Evolutionary conservation across 2,888 invertebrate species (phyloP), one percentile per base, ranked within the genome.

Genomic region (Holacanthella duospinosa): DNA sequence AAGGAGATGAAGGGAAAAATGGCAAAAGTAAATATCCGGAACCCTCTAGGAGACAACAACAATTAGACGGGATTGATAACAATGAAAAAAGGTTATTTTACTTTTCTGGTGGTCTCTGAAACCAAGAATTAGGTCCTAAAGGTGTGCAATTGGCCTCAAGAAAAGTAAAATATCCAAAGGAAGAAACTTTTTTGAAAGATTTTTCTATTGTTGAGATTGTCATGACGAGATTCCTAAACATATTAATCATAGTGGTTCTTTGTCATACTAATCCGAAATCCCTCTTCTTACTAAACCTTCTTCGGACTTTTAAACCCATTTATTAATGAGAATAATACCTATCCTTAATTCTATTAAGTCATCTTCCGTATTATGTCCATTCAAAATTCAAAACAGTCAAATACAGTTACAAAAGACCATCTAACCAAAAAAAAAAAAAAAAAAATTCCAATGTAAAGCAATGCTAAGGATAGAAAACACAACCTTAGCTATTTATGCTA

Each of bases 221-320:
- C 72, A 72, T 69, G 72, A 72, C 68, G 4, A 55, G 68, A 69
- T 66, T 72, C 68, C 36, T 68, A 72, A 72, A 72, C 70, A 72
- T 72, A 72, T 72, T 72, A 72, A 72, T 72, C 70, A 71, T 69
- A 64, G n/a, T 12, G 25, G 9, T 6, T 16, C 21, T 55, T 55
- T 55, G 55, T 55, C 27, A 4, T 6, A 55, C 6, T 26, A 48
- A 48, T 48, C 48, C 21, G n/a, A 48, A 9, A 6, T 48, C 21
- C 48, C 48, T 21, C n/a, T 21, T 48, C n/a, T 21, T 48, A n/a
- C 48, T 48, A 9, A 48, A 9, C n/a, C n/a, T n/a, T 16, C 48
- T 48, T 48, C 21, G n/a, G n/a, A 36, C 6, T 36, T 16, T 16
- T 36, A 36, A 16, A 16, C 36, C 36, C 16, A 9, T 36, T 36